Percentiles rank a stretch among this genome's conserved stretches.
These are phyloP conservation scores for Caenorhabditis afra DNA, from an alignment of 2,888 invertebrate species.

Conservation along the genomic window DNA sequence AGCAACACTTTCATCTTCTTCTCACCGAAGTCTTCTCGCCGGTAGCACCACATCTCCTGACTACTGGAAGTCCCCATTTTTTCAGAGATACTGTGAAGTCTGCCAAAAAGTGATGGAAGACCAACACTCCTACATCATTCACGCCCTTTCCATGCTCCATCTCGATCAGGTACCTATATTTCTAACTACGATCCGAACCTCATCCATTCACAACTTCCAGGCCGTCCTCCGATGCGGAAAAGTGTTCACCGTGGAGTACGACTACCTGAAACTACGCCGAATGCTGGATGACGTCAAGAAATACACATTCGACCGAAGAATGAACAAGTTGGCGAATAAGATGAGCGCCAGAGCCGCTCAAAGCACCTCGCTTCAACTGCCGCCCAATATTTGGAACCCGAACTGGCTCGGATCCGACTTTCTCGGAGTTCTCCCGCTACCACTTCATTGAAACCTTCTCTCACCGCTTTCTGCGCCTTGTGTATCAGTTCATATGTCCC, in stretches of 20 bases:
- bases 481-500: slow-evolving; percentile 28
- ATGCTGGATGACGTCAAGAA: slow-evolving; percentile 32
- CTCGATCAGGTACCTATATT: slow-evolving; percentile 23
- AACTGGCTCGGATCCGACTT: background rate
- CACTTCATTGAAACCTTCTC: slow-evolving; percentile 1
- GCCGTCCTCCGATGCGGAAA: slow-evolving; percentile 14
- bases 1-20: slow-evolving; percentile 26
- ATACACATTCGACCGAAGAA: slow-evolving; percentile 25
- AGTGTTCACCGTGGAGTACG: slow-evolving; percentile 29
- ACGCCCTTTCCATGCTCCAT: slow-evolving; percentile 33
- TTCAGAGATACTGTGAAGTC: slow-evolving; percentile 42
- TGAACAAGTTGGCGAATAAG: slow-evolving; percentile 2
- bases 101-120: slow-evolving; percentile 42
- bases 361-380: background rate
- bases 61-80: background rate
- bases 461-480: background rate
- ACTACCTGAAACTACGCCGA: slow-evolving; percentile 29
- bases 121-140: slow-evolving; percentile 37
- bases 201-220: slow-evolving; percentile 2
- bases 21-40: slow-evolving; percentile 38
- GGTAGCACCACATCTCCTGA: background rate
- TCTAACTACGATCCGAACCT: no score
- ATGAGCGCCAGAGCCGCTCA: slow-evolving; percentile 1
- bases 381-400: background rate
- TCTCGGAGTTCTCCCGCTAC: slow-evolving; percentile 10